Conservation (phyloP, 2,888 invertebrate species). For the Caenorhabditis uteleia region DNA sequence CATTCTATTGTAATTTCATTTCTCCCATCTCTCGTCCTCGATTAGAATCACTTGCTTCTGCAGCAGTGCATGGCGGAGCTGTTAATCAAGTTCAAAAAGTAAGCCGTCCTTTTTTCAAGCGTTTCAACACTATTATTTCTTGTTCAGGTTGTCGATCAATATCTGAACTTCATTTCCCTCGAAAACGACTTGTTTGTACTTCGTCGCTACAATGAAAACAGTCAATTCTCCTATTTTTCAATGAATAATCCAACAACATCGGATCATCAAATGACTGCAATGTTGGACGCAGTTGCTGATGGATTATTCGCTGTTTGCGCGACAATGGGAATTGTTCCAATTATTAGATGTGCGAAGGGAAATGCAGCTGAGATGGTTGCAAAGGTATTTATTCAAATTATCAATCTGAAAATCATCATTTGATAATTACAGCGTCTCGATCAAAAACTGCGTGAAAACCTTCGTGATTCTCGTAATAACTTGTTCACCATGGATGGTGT, state of each 20-base stretch:
- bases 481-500: conserved; percentile 79
- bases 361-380: conserved; percentile 99
- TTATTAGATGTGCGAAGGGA: conserved; percentile 88
- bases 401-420: neutral
- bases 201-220: conserved; percentile 87
- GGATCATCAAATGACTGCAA: conserved; percentile 90
- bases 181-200: conserved; percentile 90
- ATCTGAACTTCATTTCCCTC: conserved; percentile 94
- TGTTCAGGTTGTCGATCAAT: conserved; percentile 88
- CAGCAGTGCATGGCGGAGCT: conserved; percentile 87
- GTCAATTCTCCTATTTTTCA: conserved; percentile 81
- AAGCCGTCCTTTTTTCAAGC: conserved; percentile 8
- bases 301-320: conserved; percentile 97
- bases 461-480: conserved; percentile 94
- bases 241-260: conserved; percentile 64
- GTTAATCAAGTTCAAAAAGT: conserved; percentile 83
- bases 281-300: conserved; percentile 93
- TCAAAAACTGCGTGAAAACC: conserved; percentile 92
- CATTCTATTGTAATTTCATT: conserved; percentile 94
- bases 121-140: conserved; percentile 15
- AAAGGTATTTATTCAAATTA: conserved; percentile 31
- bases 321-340: conserved; percentile 89
- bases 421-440: conserved; percentile 79
- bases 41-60: conserved; percentile 91
- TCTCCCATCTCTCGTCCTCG: conserved; percentile 80